Evolutionary conservation across 2,113 vertebrate species (phyloP).

Genomic region (Eolophus roseicapilla): DNA sequence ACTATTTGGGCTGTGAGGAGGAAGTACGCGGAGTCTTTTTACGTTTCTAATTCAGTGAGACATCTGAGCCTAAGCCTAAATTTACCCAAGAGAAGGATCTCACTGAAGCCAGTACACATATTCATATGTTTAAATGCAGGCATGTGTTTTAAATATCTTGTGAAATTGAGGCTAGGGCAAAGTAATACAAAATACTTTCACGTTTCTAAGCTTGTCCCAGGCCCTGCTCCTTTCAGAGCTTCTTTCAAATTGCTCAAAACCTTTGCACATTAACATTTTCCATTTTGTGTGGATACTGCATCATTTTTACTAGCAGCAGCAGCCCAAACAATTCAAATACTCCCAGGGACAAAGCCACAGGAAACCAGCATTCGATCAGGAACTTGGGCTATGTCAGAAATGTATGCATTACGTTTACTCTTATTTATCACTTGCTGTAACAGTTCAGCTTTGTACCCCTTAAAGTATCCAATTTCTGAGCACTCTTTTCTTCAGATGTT

Average conservation of each 20-base stretch:
- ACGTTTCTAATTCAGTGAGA: background rate
- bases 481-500: background rate
- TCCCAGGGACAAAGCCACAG: background rate
- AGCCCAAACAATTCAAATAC: background rate
- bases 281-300: background rate
- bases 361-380: background rate
- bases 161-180: background rate
- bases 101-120: background rate
- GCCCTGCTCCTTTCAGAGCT: background rate
- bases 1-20: background rate
- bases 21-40: background rate
- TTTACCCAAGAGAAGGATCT: background rate
- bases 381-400: background rate
- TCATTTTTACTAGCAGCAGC: background rate
- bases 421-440: background rate
- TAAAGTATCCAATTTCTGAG: background rate
- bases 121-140: background rate
- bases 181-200: constrained; percentile 3
- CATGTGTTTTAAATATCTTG: constrained; percentile 37
- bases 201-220: background rate
- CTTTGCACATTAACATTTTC: background rate
- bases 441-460: background rate
- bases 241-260: background rate
- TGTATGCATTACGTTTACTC: background rate
- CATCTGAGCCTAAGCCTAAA: background rate